phyloP scores from a whole-genome alignment of 2,797 vertebrate genomes.

The Cyclopterus lumpus region DNA sequence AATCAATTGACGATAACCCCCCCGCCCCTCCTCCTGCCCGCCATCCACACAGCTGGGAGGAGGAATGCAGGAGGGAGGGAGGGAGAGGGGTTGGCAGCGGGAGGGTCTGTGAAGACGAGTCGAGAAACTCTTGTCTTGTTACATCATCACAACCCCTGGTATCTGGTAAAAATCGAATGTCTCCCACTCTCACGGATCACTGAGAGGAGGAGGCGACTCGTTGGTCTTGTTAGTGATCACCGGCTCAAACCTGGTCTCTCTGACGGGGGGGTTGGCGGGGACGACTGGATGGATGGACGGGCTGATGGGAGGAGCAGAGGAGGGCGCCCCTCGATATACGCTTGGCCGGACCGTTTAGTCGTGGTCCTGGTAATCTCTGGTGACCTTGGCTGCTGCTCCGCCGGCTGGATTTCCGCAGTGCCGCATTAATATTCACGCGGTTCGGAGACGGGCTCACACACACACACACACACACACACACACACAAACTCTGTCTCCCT shows the following conservation, averaged over 20 bases:
- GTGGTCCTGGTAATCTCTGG: slow-evolving; percentile 77
- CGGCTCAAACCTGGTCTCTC: slow-evolving; percentile 9
- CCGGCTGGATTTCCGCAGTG: slow-evolving; percentile 68
- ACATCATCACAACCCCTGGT: slow-evolving; percentile 64
- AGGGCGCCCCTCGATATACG: slow-evolving; percentile 46
- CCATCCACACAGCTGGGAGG: slow-evolving; percentile 40
- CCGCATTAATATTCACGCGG: slow-evolving; percentile 66
- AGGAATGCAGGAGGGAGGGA: slow-evolving; percentile 1
- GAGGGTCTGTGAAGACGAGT: slow-evolving; percentile 20
- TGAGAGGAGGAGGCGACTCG: slow-evolving; percentile 41
- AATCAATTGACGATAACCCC: slow-evolving; percentile 11
- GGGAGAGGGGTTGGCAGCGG: background rate
- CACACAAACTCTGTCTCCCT: background rate
- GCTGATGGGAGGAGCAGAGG: slow-evolving; percentile 34
- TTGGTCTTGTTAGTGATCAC: slow-evolving; percentile 59
- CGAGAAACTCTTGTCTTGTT: slow-evolving; percentile 65
- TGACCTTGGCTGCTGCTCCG: slow-evolving; percentile 76
- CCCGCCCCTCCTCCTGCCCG: slow-evolving; percentile 16
- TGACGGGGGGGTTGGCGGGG: no score
- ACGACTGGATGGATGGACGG: slow-evolving; percentile 11
- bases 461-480: background rate
- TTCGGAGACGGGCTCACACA: slow-evolving; percentile 58
- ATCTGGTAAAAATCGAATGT: no score
- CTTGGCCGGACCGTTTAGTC: slow-evolving; percentile 66
- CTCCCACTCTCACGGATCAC: slow-evolving; percentile 48